A percentile compares a stretch with the other conserved stretches of the same genome.
phyloP scores from a whole-genome alignment of 2,888 invertebrate species.

The Cheilosia soror region DNA sequence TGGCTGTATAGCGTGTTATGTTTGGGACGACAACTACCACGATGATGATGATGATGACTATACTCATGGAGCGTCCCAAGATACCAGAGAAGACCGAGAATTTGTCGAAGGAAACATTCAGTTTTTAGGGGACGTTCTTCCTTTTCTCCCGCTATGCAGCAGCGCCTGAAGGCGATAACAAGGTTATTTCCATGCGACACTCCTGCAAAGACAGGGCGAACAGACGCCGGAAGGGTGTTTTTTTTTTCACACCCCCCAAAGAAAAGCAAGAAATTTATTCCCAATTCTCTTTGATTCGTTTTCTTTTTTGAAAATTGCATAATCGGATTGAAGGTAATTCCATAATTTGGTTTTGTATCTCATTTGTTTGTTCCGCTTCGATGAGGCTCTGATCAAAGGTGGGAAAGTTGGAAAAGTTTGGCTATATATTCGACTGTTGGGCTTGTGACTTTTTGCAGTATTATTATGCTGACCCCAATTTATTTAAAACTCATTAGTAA shows the following conservation, averaged over 20 bases:
- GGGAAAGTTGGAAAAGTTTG: conserved; percentile 62
- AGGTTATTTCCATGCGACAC: conserved; percentile 66
- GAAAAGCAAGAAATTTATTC: not conserved
- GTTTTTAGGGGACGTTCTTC: conserved; percentile 23
- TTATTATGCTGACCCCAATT: not conserved
- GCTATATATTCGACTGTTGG: not conserved
- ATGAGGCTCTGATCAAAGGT: conserved; percentile 59
- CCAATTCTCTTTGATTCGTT: conserved; percentile 68
- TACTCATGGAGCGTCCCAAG: conserved; percentile 51
- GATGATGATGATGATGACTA: conserved; percentile 68
- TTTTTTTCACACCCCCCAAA: not conserved
- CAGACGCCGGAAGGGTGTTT: conserved; percentile 18
- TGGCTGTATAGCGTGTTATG: conserved; percentile 58
- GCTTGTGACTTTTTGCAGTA: not conserved
- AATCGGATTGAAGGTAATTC: conserved; percentile 61
- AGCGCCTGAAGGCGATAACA: conserved; percentile 51
- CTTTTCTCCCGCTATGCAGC: conserved; percentile 10
- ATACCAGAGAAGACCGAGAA: conserved; percentile 39
- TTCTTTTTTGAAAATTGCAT: conserved; percentile 54
- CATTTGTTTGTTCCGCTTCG: conserved; percentile 36
- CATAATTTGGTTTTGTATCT: conserved; percentile 54
- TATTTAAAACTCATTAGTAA: conserved; percentile 3
- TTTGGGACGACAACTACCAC: conserved; percentile 16
- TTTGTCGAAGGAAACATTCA: conserved; percentile 53
- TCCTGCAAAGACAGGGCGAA: conserved; percentile 8